Conservation (phyloP, 2,113 vertebrate genomes). For the Laterallus jamaicensis region DNA sequence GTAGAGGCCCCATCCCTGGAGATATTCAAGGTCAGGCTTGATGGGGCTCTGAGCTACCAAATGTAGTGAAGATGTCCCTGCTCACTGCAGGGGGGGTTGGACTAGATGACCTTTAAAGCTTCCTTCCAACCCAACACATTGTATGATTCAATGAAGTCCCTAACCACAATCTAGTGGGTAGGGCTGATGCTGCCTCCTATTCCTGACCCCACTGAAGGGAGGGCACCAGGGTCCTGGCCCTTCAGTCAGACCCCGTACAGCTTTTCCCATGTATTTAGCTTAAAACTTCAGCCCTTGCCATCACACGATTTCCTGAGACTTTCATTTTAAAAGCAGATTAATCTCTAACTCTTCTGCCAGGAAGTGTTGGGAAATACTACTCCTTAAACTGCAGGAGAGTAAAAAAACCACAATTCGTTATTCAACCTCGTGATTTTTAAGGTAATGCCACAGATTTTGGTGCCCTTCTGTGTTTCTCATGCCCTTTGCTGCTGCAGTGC, state of each 20-base stretch:
- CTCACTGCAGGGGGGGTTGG: too few species aligned
- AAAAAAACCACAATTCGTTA: neutral
- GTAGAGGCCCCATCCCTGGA: too few species aligned
- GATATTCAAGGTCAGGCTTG: too few species aligned
- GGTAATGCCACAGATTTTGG: neutral
- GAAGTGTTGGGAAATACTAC: neutral
- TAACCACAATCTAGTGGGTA: neutral
- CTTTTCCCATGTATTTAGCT: neutral
- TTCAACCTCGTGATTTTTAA: neutral
- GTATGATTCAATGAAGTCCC: neutral
- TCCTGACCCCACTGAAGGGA: neutral
- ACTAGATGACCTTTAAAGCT: too few species aligned
- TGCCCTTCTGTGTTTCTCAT: neutral
- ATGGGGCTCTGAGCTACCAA: too few species aligned
- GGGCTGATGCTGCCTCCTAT: neutral
- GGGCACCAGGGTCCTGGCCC: neutral
- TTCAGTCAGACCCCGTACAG: fast-evolving
- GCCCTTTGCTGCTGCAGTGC: fast-evolving
- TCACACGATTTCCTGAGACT: neutral
- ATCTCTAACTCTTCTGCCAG: neutral
- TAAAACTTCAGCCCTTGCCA: neutral
- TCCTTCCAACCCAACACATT: too few species aligned
- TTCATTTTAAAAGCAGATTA: neutral
- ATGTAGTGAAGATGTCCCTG: too few species aligned
- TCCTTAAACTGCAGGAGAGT: neutral